phyloP scores from a whole-genome alignment of 2,888 invertebrate species.

The Elegia similella region DNA sequence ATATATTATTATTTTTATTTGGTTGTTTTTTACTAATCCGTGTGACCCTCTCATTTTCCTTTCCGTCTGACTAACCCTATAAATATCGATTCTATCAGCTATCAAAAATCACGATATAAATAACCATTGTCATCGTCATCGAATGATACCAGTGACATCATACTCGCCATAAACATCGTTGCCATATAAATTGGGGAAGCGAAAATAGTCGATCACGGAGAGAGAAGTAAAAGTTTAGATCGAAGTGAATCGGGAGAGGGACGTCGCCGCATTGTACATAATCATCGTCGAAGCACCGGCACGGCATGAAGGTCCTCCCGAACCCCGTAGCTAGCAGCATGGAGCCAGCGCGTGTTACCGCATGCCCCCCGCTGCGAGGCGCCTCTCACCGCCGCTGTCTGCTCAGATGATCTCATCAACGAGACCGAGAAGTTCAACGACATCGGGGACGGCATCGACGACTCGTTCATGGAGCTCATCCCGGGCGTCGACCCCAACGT shows the following conservation, averaged over 20 bases:
- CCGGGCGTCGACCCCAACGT: conserved; percentile 78
- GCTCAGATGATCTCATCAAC: conserved; percentile 91
- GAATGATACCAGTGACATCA: conserved; percentile 24
- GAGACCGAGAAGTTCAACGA: conserved; percentile 96
- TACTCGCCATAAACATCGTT: conserved; percentile 15
- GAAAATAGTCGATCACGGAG: neutral
- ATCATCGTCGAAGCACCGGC: conserved; percentile 55
- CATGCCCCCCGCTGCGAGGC: conserved; percentile 40
- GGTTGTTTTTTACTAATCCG: conserved; percentile 74
- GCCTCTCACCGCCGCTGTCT: conserved; percentile 48
- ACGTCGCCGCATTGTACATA: conserved; percentile 43
- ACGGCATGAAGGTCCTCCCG: conserved; percentile 51
- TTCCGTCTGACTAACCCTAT: conserved; percentile 45
- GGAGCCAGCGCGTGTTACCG: conserved; percentile 42
- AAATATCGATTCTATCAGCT: conserved; percentile 74
- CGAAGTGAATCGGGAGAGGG: conserved; percentile 20
- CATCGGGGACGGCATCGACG: conserved; percentile 96
- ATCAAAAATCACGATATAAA: conserved; percentile 43
- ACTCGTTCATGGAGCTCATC: conserved; percentile 93
- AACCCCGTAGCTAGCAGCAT: conserved; percentile 48
- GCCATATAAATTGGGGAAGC: conserved; percentile 30
- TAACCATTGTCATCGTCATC: conserved; percentile 36
- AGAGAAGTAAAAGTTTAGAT: conserved; percentile 21
- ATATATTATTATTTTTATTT: conserved; percentile 82
- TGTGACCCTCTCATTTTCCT: conserved; percentile 50